Evolutionary conservation across 2,888 invertebrate genomes (phyloP).

Genomic region (Mantis religiosa): DNA sequence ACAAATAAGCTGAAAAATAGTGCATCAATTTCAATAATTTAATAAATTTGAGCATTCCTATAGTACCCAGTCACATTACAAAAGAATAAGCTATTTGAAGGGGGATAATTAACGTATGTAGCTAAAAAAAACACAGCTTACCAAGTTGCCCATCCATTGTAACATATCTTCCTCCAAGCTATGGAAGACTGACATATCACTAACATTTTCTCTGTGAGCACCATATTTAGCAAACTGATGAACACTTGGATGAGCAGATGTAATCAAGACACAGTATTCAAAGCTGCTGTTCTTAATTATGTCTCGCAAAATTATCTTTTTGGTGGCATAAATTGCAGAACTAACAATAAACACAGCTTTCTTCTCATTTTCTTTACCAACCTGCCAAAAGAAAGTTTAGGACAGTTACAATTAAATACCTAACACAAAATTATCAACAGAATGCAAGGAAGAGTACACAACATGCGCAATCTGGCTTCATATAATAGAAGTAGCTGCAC

Average conservation of each 20-base stretch:
- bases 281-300: constrained; percentile 59
- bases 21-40: too few species aligned
- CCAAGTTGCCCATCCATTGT: constrained; percentile 58
- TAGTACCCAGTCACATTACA: too few species aligned
- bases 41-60: too few species aligned
- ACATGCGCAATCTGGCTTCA: too few species aligned
- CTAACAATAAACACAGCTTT: constrained; percentile 57
- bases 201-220: constrained; percentile 39
- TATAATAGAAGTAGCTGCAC: too few species aligned
- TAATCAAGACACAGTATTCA: constrained; percentile 57
- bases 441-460: too few species aligned
- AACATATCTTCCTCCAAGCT: constrained; percentile 46
- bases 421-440: too few species aligned
- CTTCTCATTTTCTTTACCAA: constrained; percentile 40
- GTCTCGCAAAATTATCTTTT: constrained; percentile 54
- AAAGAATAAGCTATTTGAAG: too few species aligned
- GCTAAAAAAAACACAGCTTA: constrained; percentile 35
- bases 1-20: too few species aligned
- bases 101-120: neutral
- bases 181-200: constrained; percentile 40
- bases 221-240: constrained; percentile 48
- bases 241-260: constrained; percentile 53
- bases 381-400: constrained; percentile 29
- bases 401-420: neutral
- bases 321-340: constrained; percentile 52